A percentile compares a stretch with the other conserved stretches of the same genome.
These are phyloP conservation scores for Stenopsyche tienmushanensis DNA, from an alignment of 1,140 invertebrate species.

Conservation along the genomic window DNA sequence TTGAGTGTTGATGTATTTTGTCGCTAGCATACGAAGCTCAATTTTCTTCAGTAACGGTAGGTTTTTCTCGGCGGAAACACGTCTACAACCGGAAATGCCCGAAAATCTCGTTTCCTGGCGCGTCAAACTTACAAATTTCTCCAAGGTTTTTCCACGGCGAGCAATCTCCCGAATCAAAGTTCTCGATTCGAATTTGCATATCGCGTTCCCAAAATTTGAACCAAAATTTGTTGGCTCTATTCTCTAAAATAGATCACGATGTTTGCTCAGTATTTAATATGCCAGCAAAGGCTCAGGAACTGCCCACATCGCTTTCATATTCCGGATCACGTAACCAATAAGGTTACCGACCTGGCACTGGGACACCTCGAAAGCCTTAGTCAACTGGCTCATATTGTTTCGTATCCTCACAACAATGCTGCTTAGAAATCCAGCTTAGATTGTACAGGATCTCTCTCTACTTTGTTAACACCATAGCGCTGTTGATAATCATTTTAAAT, in stretches of 20 bases:
- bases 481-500: too few species aligned
- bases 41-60: too few species aligned
- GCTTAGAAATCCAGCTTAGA: too few species aligned
- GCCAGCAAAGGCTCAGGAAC: constrained; percentile 10
- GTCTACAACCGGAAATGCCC: constrained; percentile 9
- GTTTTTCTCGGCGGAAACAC: too few species aligned
- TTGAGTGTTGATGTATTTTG: not conserved
- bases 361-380: constrained; percentile 12
- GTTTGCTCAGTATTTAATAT: constrained; percentile 17
- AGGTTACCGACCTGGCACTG: constrained; percentile 10
- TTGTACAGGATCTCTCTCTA: too few species aligned
- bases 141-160: not conserved
- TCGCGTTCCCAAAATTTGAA: not conserved
- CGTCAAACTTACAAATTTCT: constrained; percentile 13
- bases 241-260: not conserved
- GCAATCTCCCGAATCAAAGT: not conserved
- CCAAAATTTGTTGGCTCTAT: constrained; percentile 1
- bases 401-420: too few species aligned
- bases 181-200: not conserved
- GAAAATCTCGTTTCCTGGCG: constrained; percentile 18
- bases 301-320: not conserved
- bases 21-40: not conserved
- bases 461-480: too few species aligned
- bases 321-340: constrained; percentile 25
- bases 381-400: not conserved